A percentile compares a stretch with the other conserved stretches of the same genome.
These are phyloP conservation scores for Luehdorfia chinensis DNA, from an alignment of 1,140 invertebrate genomes.

Conservation along the genomic window DNA sequence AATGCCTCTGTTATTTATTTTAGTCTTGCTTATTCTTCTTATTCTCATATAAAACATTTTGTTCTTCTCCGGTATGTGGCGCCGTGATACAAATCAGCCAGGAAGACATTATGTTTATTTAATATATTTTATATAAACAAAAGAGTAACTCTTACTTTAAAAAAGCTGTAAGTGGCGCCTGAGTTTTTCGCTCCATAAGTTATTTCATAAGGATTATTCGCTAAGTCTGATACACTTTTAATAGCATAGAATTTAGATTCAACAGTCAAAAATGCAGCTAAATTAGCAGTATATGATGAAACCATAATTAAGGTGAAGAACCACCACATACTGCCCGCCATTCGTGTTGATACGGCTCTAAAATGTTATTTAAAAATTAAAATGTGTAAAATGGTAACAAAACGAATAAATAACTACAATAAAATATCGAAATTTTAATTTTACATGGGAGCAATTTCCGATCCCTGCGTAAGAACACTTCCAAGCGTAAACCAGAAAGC, in stretches of 20 bases:
- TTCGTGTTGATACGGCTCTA: slow-evolving; percentile 87
- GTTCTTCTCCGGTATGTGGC: no score
- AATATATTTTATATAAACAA: no score
- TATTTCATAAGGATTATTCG: slow-evolving; percentile 82
- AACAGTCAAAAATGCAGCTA: slow-evolving; percentile 97
- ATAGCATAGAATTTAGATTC: slow-evolving; percentile 91
- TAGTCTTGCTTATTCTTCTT: no score
- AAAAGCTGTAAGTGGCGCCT: slow-evolving; percentile 91
- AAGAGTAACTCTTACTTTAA: slow-evolving; percentile 82
- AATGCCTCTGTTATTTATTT: no score
- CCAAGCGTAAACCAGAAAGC: slow-evolving; percentile 91
- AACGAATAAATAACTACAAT: not conserved
- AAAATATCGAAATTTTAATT: slow-evolving; percentile 4
- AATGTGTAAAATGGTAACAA: slow-evolving; percentile 1
- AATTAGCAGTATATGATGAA: slow-evolving; percentile 97
- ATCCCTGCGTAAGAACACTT: slow-evolving; percentile 90
- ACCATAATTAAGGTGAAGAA: slow-evolving; percentile 98
- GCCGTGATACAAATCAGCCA: no score
- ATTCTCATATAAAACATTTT: no score
- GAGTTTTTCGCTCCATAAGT: slow-evolving; percentile 90
- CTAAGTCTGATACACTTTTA: slow-evolving; percentile 90
- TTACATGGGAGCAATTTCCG: slow-evolving; percentile 89
- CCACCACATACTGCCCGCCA: slow-evolving; percentile 93
- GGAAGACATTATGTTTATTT: no score
- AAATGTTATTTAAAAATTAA: slow-evolving; percentile 20